Conservation (phyloP, 2,113 vertebrate genomes). For the Eulacestoma nigropectus region DNA sequence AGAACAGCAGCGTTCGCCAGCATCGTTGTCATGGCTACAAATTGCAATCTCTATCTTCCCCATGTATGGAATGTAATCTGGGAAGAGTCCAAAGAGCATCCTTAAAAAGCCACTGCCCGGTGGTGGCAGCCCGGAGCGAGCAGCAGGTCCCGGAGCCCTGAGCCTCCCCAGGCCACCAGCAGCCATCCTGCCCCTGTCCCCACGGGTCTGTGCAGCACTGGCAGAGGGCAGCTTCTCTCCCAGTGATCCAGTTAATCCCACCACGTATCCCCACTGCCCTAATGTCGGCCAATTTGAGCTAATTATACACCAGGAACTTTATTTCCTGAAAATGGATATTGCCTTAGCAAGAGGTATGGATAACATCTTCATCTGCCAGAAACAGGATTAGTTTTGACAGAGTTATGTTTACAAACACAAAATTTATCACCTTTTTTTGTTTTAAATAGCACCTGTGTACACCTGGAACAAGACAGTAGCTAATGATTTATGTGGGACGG, state of each 20-base stretch:
- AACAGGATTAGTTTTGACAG: conserved; percentile 69
- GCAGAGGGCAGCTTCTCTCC: background rate
- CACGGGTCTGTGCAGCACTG: rapidly evolving
- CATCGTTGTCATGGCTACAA: background rate
- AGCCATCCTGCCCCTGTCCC: background rate
- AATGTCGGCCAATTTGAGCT: background rate
- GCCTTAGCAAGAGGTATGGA: conserved; percentile 60
- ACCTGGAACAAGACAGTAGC: conserved; percentile 72
- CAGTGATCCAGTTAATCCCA: background rate
- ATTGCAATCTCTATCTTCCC: background rate
- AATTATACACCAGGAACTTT: conserved; percentile 72
- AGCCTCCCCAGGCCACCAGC: background rate
- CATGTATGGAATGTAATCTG: background rate
- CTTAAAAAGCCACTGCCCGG: background rate
- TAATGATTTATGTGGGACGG: conserved; percentile 72
- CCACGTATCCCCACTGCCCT: background rate
- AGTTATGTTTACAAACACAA: conserved; percentile 74
- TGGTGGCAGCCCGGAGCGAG: rapidly evolving
- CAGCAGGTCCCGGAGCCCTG: rapidly evolving
- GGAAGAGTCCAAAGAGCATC: background rate
- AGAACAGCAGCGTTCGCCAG: background rate
- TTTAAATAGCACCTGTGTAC: conserved; percentile 68
- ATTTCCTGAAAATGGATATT: conserved; percentile 71
- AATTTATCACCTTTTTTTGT: conserved; percentile 53
- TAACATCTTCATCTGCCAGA: conserved; percentile 78